phyloP scores from a whole-genome alignment of 2,797 vertebrate species.

The Neomorphus geoffroyi region DNA sequence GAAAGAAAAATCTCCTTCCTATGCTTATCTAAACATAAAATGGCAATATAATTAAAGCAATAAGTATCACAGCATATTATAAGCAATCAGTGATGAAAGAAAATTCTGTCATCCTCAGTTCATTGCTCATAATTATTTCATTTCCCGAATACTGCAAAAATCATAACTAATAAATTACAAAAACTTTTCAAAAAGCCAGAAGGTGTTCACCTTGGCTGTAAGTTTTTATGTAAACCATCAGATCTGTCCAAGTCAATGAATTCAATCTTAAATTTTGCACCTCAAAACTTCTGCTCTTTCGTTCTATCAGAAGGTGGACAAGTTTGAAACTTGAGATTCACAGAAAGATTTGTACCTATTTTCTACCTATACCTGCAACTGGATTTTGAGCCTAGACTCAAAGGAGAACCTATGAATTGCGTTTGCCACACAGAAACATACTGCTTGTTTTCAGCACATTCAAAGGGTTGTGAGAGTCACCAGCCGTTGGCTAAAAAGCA shows the following conservation, averaged over 20 bases:
- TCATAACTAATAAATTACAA: not conserved
- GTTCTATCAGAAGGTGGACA: not conserved
- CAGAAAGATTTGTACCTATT: not conserved
- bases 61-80: constrained; percentile 9
- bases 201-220: not conserved
- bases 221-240: not conserved
- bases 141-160: not conserved
- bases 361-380: not conserved
- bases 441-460: not conserved
- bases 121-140: constrained; percentile 27
- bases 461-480: not conserved
- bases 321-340: not conserved
- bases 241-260: not conserved
- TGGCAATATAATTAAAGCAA: constrained; percentile 23
- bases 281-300: not conserved
- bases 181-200: not conserved
- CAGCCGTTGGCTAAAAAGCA: not conserved
- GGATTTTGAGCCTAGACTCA: not conserved
- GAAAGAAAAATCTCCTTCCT: constrained; percentile 3
- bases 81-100: constrained; percentile 12
- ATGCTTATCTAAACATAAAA: constrained; percentile 18
- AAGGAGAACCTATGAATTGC: not conserved
- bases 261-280: not conserved
- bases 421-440: not conserved
- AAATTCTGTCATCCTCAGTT: constrained; percentile 7